These are phyloP conservation scores for Etia nguti DNA, from an alignment of 2,113 vertebrate species.

Conservation along the genomic window DNA sequence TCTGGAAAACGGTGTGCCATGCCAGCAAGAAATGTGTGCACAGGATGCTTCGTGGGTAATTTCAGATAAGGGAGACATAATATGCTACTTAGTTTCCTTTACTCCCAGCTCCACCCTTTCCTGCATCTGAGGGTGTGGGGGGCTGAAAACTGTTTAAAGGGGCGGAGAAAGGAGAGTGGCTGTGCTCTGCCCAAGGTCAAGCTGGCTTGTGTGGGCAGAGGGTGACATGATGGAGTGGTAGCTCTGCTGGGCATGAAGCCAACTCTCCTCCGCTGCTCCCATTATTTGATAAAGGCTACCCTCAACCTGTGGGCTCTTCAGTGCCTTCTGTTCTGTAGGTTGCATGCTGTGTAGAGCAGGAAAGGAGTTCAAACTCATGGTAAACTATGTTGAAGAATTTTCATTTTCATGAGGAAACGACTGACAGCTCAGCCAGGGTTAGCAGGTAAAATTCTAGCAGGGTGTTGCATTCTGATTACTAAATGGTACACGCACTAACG, in stretches of 20 bases:
- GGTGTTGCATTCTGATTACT: neutral
- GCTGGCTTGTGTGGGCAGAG: conserved; percentile 42
- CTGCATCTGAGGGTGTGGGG: neutral
- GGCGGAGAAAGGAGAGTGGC: neutral
- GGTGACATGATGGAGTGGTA: conserved; percentile 21
- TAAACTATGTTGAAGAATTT: conserved; percentile 13
- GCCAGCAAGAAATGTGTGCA: conserved; percentile 16
- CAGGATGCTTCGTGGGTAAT: neutral
- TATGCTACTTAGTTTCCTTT: conserved; percentile 40
- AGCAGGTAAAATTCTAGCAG: neutral
- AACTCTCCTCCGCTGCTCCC: conserved; percentile 33
- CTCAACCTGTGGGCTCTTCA: conserved; percentile 7
- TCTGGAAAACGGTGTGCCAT: neutral
- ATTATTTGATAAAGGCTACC: conserved; percentile 28
- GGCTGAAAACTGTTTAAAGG: neutral
- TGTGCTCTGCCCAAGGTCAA: conserved; percentile 52
- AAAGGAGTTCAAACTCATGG: conserved; percentile 7
- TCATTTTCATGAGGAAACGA: conserved; percentile 5
- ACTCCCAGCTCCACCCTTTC: conserved; percentile 43
- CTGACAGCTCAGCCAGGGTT: neutral
- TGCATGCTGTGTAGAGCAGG: neutral
- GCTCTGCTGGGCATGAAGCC: conserved; percentile 31
- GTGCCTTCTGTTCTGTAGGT: conserved; percentile 13
- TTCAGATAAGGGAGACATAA: conserved; percentile 55
- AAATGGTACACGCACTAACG: neutral